These are phyloP conservation scores for Sciurus niger DNA, from an alignment of 2,113 vertebrate species.

Conservation along the genomic window DNA sequence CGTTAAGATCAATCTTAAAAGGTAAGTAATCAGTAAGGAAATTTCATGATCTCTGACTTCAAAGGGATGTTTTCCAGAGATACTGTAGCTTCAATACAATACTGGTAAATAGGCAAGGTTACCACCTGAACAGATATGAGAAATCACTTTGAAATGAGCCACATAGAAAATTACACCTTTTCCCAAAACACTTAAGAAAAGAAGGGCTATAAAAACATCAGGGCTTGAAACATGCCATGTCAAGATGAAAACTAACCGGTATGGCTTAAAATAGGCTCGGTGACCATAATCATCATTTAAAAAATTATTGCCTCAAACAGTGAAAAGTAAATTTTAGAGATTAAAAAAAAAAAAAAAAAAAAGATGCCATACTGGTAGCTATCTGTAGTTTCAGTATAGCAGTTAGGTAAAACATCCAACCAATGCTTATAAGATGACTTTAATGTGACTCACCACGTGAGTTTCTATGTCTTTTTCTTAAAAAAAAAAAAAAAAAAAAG, in stretches of 20 bases:
- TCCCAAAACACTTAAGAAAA: background rate
- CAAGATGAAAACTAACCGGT: conserved; percentile 3
- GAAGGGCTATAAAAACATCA: background rate
- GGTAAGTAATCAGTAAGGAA: conserved; percentile 30
- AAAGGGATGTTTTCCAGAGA: conserved; percentile 44
- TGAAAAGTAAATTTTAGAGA: conserved; percentile 44
- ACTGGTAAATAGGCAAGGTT: background rate
- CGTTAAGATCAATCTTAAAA: conserved; percentile 22
- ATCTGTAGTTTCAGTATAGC: background rate
- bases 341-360: background rate
- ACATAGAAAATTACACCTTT: conserved; percentile 17
- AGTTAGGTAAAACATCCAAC: conserved; percentile 51
- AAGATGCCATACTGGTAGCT: background rate
- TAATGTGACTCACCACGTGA: background rate
- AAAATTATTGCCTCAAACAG: background rate
- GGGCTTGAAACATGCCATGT: background rate
- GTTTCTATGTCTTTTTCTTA: background rate
- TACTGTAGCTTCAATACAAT: background rate
- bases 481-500: background rate
- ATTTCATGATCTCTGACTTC: conserved; percentile 24
- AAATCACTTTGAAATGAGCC: background rate
- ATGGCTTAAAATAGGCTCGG: conserved; percentile 27
- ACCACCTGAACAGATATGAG: background rate
- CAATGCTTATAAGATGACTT: background rate
- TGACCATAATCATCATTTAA: background rate